Conservation (phyloP, 2,888 invertebrate genomes). For the Chrysomela aeneicollis region DNA sequence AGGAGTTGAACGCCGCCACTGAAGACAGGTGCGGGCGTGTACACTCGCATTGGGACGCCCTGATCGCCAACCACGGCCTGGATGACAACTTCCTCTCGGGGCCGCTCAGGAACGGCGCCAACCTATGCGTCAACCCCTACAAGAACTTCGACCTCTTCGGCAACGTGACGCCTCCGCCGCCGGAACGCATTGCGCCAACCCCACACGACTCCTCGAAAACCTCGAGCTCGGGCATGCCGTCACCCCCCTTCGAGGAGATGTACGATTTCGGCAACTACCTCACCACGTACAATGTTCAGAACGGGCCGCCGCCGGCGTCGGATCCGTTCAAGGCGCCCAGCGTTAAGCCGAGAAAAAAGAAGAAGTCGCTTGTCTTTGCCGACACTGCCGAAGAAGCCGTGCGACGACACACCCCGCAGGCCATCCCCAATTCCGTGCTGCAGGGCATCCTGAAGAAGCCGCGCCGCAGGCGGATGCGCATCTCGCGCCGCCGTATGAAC, state of each 20-base stretch:
- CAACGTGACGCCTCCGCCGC: neutral
- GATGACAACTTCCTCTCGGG: constrained; percentile 36
- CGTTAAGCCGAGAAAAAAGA: constrained; percentile 14
- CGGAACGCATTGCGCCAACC: neutral
- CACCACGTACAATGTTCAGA: constrained; percentile 23
- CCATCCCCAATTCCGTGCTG: constrained; percentile 1
- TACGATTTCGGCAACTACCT: constrained; percentile 36
- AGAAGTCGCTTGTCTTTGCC: constrained; percentile 27
- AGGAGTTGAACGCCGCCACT: neutral
- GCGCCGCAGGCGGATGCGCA: neutral
- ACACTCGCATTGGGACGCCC: constrained; percentile 16
- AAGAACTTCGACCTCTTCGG: constrained; percentile 39
- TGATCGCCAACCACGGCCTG: constrained; percentile 31
- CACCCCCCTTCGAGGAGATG: constrained; percentile 40
- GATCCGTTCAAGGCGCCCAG: neutral
- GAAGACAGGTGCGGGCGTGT: neutral
- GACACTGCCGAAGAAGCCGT: constrained; percentile 7
- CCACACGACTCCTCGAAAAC: constrained; percentile 7
- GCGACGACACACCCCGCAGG: neutral
- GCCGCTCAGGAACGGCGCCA: constrained; percentile 30
- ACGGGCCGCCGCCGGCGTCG: neutral
- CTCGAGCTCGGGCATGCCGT: constrained; percentile 25
- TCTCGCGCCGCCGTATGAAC: constrained; percentile 21
- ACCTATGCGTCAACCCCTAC: constrained; percentile 25
- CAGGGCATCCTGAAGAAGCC: constrained; percentile 28